Evolutionary conservation across 2,888 invertebrate species (phyloP).

Genomic region (Thera obeliscata): DNA sequence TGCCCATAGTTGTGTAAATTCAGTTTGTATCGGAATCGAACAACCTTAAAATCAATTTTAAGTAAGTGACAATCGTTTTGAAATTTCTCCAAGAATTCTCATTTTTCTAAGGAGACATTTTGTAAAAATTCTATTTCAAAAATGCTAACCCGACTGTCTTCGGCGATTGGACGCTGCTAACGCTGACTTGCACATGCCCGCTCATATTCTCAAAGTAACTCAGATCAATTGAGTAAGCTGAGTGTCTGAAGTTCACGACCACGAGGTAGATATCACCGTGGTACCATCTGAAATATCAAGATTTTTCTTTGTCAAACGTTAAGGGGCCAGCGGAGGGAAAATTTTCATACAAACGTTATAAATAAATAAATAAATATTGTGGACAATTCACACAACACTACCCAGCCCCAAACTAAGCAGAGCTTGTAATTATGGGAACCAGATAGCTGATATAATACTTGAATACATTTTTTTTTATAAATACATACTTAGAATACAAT

Average conservation of each 20-base stretch:
- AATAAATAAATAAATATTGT: no score
- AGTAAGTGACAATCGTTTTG: background rate
- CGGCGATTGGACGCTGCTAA: conserved; percentile 78
- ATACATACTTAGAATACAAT: no score
- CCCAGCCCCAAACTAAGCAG: no score
- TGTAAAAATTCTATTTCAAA: conserved; percentile 3
- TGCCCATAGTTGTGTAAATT: no score
- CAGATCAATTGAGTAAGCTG: conserved; percentile 80
- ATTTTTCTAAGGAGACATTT: conserved; percentile 3
- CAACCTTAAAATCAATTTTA: background rate
- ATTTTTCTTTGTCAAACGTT: background rate
- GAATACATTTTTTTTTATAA: no score
- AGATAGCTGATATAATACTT: no score
- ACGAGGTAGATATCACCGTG: conserved; percentile 68
- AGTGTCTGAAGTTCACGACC: conserved; percentile 84
- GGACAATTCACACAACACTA: no score
- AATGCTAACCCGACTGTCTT: conserved; percentile 60
- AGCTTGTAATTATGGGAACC: no score
- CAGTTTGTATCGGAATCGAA: no score
- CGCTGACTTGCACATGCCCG: conserved; percentile 73
- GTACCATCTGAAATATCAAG: conserved; percentile 51
- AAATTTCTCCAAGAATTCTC: background rate
- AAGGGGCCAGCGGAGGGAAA: no score
- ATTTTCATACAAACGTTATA: no score
- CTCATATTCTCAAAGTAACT: conserved; percentile 76